Conservation (phyloP, 2,888 invertebrate genomes). For the Tortrix viridana region DNA sequence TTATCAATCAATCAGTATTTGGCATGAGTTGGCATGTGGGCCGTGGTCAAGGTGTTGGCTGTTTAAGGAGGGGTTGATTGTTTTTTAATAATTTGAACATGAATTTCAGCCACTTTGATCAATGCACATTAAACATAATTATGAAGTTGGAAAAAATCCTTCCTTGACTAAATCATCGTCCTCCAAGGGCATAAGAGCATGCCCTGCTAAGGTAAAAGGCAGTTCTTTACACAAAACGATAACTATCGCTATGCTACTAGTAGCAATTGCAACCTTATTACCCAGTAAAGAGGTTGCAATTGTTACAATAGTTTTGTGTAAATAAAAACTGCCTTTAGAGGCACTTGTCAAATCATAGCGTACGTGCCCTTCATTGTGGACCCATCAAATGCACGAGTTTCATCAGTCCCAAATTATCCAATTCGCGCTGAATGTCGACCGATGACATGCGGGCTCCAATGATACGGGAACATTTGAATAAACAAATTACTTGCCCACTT, state of each 20-base stretch:
- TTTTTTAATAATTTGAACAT: constrained; percentile 4
- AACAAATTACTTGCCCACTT: constrained; percentile 60
- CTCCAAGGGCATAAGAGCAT: too few relatives aligned
- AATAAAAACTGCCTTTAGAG: too few relatives aligned
- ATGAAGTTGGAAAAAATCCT: too few relatives aligned
- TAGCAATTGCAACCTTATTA: too few relatives aligned
- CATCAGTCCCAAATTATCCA: constrained; percentile 52
- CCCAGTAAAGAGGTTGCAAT: too few relatives aligned
- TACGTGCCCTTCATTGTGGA: constrained; percentile 20
- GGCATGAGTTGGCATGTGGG: constrained; percentile 28
- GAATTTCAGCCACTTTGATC: not conserved
- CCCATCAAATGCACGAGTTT: constrained; percentile 18
- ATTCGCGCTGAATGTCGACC: constrained; percentile 51
- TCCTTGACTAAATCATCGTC: too few relatives aligned
- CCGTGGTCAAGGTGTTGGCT: constrained; percentile 13
- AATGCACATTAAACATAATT: not conserved
- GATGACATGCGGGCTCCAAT: constrained; percentile 58
- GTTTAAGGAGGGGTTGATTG: constrained; percentile 2
- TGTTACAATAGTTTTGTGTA: too few relatives aligned
- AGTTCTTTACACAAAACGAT: too few relatives aligned
- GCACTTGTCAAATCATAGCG: not conserved
- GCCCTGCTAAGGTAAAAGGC: too few relatives aligned
- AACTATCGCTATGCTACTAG: too few relatives aligned
- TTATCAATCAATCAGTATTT: constrained; percentile 31
- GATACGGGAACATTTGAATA: constrained; percentile 57